phyloP scores from a whole-genome alignment of 2,888 invertebrate species.

The Trachelus troglodyta region DNA sequence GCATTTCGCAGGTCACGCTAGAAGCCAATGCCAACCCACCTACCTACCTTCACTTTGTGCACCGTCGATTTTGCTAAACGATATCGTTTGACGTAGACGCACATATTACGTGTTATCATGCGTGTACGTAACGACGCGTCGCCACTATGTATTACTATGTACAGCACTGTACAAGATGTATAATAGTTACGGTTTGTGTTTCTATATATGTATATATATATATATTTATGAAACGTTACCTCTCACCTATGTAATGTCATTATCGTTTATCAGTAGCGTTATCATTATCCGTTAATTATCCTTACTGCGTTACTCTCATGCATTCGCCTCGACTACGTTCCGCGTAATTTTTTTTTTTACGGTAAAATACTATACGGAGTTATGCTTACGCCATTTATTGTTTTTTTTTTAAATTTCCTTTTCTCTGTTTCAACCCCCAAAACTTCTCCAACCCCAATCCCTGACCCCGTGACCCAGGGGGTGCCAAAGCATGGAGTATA shows the following conservation, averaged over 20 bases:
- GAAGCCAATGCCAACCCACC: neutral
- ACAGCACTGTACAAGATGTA: neutral
- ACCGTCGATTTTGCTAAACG: neutral
- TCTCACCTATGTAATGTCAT: neutral
- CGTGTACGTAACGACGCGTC: neutral
- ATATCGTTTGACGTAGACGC: neutral
- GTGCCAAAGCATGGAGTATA: neutral
- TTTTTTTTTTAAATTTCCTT: slow-evolving; percentile 1
- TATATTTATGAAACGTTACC: neutral
- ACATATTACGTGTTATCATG: neutral
- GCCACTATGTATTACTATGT: neutral
- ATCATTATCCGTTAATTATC: neutral
- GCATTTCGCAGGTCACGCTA: neutral
- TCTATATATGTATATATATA: slow-evolving; percentile 1
- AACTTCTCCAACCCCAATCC: slow-evolving; percentile 32
- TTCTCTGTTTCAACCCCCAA: slow-evolving; percentile 3
- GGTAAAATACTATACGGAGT: slow-evolving; percentile 43
- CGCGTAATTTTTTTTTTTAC: slow-evolving; percentile 24
- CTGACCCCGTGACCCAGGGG: slow-evolving; percentile 14
- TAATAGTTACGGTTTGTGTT: neutral
- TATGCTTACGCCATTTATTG: slow-evolving; percentile 41
- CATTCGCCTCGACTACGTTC: neutral
- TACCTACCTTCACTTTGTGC: neutral
- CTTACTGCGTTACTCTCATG: neutral
- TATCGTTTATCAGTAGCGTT: neutral